Percentiles rank a stretch among this genome's conserved stretches.
These are phyloP conservation scores for Apomyelois bistriatella DNA, from an alignment of 2,888 invertebrate genomes.

Conservation along the genomic window DNA sequence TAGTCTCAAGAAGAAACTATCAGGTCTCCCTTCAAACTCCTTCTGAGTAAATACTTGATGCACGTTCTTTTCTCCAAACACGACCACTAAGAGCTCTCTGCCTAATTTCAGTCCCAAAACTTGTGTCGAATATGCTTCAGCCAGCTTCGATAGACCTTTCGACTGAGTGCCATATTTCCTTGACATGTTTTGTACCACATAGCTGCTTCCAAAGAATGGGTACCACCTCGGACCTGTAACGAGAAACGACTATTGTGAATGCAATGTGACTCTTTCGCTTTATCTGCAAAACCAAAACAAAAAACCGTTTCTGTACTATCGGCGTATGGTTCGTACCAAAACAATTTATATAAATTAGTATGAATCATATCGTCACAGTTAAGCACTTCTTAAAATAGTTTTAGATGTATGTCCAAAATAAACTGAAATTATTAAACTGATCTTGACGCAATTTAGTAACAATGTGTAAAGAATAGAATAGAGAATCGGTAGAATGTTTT, in stretches of 20 bases:
- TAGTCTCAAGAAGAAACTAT: constrained; percentile 84
- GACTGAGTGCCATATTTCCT: constrained; percentile 69
- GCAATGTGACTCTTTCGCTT: background rate
- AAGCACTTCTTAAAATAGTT: too few species aligned
- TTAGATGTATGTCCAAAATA: too few species aligned
- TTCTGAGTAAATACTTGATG: constrained; percentile 80
- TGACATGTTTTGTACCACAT: constrained; percentile 39
- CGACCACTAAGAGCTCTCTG: constrained; percentile 79
- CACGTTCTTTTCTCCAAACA: constrained; percentile 81
- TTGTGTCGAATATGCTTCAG: constrained; percentile 79
- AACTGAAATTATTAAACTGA: too few species aligned
- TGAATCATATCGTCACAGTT: too few species aligned
- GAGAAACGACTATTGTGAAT: constrained; percentile 7
- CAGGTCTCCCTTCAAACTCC: constrained; percentile 85
- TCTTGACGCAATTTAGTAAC: too few species aligned
- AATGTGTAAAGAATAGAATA: too few species aligned
- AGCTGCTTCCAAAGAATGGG: constrained; percentile 58
- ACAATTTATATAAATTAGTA: too few species aligned
- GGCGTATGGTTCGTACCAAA: too few species aligned
- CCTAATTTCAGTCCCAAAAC: constrained; percentile 84
- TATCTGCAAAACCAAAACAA: background rate
- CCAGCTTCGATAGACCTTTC: constrained; percentile 80
- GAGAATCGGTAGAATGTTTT: too few species aligned
- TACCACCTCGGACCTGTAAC: constrained; percentile 67
- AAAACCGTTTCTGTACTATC: background rate